phyloP scores from a whole-genome alignment of 2,113 vertebrate genomes.

The Loxodonta africana region DNA sequence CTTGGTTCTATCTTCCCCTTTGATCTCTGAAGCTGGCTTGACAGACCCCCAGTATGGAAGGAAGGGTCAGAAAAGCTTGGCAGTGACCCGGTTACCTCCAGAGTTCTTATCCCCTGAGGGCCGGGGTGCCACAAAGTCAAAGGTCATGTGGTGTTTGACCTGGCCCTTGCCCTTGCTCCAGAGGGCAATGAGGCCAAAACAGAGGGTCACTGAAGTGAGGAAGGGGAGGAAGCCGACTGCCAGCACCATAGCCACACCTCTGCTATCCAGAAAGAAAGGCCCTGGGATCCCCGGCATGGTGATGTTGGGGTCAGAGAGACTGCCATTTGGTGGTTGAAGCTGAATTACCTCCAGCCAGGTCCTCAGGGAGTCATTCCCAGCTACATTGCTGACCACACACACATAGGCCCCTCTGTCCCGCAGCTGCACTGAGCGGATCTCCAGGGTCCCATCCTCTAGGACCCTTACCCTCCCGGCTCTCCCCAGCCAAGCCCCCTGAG shows the following conservation, averaged over 20 bases:
- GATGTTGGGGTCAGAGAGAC: constrained; percentile 58
- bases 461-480: constrained; percentile 89
- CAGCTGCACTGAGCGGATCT: constrained; percentile 91
- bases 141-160: constrained; percentile 93
- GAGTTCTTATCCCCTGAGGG: constrained; percentile 85
- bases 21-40: neutral
- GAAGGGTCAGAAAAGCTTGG: constrained; percentile 81
- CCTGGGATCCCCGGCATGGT: constrained; percentile 50
- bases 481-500: constrained; percentile 86
- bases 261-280: constrained; percentile 88
- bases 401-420: constrained; percentile 91
- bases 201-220: constrained; percentile 93
- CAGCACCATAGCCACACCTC: constrained; percentile 92
- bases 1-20: neutral
- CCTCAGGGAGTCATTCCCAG: constrained; percentile 92
- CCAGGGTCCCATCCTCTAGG: constrained; percentile 91
- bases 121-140: constrained; percentile 91
- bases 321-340: constrained; percentile 72
- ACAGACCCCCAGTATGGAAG: neutral
- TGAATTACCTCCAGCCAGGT: constrained; percentile 90
- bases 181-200: constrained; percentile 94
- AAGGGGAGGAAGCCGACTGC: constrained; percentile 95
- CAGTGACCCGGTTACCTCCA: constrained; percentile 81
- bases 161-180: constrained; percentile 95
- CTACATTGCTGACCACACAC: constrained; percentile 92